Base-by-base conservation (phyloP, 2,888 invertebrate species). In the Zele albiditarsus region DNA sequence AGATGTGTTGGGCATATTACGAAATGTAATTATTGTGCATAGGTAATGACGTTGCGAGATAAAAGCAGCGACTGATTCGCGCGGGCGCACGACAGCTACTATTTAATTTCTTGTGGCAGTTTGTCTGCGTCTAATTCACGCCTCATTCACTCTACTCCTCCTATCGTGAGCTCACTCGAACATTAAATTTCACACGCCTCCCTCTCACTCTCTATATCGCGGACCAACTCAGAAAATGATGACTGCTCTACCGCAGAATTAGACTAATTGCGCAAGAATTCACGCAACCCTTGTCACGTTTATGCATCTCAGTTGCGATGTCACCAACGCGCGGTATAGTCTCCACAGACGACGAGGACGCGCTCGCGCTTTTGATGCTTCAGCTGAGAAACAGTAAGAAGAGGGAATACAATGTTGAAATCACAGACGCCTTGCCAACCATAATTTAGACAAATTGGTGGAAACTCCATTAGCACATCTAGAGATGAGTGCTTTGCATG, bases 251-350 rank as follows among this genome's bases (percentile, higher is more conserved):
- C 71, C 80, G 69, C 78, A 71, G 76, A 80, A 80, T 80, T 78
- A 80, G 75, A 77, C 77, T 80, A 80, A 79, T 80, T 80, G 74
- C 78, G 73, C 68, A 70, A 57, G 76, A 69, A 76, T 69, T 80
- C 75, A 75, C 71, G 79, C 75, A 78, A 80, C 76, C 77, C 71
- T 73, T 74, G 74, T 78, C 79, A 74, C 74, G 80, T 79, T 80
- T 73, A 62, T 58, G 31, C 60, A n/a, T 42, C 60, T 25, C 53
- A 38, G 58, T 46, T 77, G 74, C 68, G 70, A 63, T 73, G 73
- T 66, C 71, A 65, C 68, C 57, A 62, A 60, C 60, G 66, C 67
- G 69, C 72, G 38, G 42, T 60, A 74, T 68, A 71, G 67, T 28
- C 42, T 28, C 31, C 38, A n/a, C 42, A 57, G 14, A 42, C 33